These are phyloP conservation scores for Heliconius hermathena DNA, from an alignment of 1,140 invertebrate species.

Conservation along the genomic window DNA sequence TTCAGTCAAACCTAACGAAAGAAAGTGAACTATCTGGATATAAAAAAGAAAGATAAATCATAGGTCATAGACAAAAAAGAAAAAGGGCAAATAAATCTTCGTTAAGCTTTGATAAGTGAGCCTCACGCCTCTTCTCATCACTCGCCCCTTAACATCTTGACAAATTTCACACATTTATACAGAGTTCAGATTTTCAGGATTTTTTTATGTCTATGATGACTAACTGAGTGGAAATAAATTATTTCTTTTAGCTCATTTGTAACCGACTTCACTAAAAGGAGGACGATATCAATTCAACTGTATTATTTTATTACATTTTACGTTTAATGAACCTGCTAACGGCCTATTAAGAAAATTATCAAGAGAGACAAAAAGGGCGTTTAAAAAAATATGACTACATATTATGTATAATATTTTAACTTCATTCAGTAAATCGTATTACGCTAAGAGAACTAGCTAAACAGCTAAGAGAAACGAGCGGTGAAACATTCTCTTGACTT, in stretches of 20 bases:
- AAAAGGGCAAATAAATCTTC: constrained; percentile 55
- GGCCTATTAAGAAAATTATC: no score
- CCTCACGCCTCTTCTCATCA: constrained; percentile 43
- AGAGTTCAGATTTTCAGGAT: not conserved
- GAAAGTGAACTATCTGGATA: not conserved
- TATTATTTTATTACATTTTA: no score
- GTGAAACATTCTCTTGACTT: not conserved
- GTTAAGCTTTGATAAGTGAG: constrained; percentile 55
- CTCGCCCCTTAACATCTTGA: constrained; percentile 48
- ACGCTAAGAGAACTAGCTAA: not conserved
- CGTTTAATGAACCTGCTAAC: no score
- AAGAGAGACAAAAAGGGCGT: no score
- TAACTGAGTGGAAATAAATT: not conserved
- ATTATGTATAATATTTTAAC: no score
- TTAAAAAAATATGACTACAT: no score
- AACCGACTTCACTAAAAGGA: no score
- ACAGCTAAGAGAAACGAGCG: not conserved
- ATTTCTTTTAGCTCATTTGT: no score
- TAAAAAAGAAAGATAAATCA: constrained; percentile 46
- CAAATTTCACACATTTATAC: constrained; percentile 44
- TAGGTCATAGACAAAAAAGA: constrained; percentile 45
- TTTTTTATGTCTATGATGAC: not conserved
- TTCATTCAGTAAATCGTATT: not conserved
- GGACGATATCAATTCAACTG: no score
- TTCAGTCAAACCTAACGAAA: no score